Evolutionary conservation across 1,140 invertebrate genomes (phyloP), one percentile per base, ranked within the genome.

Genomic region (Microplitis demolitor): DNA sequence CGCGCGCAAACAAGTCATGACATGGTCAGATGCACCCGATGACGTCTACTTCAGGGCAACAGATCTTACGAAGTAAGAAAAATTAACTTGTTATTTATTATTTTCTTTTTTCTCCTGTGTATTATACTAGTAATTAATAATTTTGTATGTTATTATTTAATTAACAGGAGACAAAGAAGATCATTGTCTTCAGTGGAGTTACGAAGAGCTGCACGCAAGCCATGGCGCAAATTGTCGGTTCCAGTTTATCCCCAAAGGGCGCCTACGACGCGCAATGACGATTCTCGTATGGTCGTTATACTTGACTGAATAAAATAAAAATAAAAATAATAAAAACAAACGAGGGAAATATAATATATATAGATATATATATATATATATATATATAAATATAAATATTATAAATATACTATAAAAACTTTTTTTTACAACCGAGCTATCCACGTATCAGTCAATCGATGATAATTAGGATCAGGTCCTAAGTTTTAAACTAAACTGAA

Each of bases 21-120:
- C 96, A 80, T 98, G 96, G 96, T 96, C 97, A 92, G 97, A 98
- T 88, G 97, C 97, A 60, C 97, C 97, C 4, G 97, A 98, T 87
- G 97, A 99, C 88, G 93, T 98, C 66, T 98, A 97, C 87, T 98
- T 98, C 88, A 91, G 95, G 81, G 95, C 96, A 73, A 96, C 94
- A 45, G 93, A 95, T 78, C 89, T 90, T 79, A 96, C 94, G 80
- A 98, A 96, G 96, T 97, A 88, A 90, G 92, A 89, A 72, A 69
- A 62, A 24, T 45, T 3, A 50, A 58, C 51, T 37, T 11, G 11
- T 14, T 61, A 51, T 37, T 14, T 61, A 51, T 37, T 6, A 34
- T 34, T 31, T 16, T 39, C n/a, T 39, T 62, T 8, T 33, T 24
- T 34, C 24, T 24, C 24, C 2, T 24, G 24, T 24, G 24, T 24